Conservation (phyloP, 2,113 vertebrate species). For the Numida meleagris region DNA sequence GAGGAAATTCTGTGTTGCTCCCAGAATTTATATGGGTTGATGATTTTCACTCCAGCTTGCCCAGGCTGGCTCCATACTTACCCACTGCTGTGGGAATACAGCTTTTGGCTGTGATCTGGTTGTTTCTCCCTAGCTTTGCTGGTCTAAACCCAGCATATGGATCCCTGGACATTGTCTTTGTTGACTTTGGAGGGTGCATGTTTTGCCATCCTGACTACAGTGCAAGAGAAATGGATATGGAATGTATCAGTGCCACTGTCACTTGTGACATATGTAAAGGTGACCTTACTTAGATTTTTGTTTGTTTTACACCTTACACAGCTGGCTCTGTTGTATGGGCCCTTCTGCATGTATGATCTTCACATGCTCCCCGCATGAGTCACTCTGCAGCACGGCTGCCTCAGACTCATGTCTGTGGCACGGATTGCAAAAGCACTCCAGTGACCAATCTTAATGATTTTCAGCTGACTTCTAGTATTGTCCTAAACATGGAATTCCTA, state of each 20-base stretch:
- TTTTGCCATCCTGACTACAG: background rate
- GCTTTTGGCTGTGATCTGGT: slow-evolving; percentile 26
- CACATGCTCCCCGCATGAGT: slow-evolving; percentile 8
- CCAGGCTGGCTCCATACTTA: slow-evolving; percentile 7
- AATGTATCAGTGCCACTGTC: background rate
- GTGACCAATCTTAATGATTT: slow-evolving; percentile 61
- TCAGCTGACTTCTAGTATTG: slow-evolving; percentile 57
- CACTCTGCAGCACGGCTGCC: background rate
- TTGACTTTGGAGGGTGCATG: background rate
- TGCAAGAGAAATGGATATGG: background rate
- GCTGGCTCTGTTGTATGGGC: background rate
- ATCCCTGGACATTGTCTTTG: background rate
- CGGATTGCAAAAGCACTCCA: slow-evolving; percentile 49
- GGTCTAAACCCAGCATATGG: background rate
- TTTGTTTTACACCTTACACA: background rate
- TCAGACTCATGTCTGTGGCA: slow-evolving; percentile 26
- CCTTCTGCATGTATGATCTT: background rate
- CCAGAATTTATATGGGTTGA: background rate
- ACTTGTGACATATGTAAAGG: background rate
- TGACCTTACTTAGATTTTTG: background rate
- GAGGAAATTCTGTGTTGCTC: background rate
- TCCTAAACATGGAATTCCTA: slow-evolving; percentile 52
- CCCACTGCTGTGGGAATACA: background rate
- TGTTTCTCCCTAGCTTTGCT: background rate
- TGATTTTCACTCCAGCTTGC: background rate